Conservation (phyloP, 2,113 vertebrate genomes). For the Gambusia affinis region DNA sequence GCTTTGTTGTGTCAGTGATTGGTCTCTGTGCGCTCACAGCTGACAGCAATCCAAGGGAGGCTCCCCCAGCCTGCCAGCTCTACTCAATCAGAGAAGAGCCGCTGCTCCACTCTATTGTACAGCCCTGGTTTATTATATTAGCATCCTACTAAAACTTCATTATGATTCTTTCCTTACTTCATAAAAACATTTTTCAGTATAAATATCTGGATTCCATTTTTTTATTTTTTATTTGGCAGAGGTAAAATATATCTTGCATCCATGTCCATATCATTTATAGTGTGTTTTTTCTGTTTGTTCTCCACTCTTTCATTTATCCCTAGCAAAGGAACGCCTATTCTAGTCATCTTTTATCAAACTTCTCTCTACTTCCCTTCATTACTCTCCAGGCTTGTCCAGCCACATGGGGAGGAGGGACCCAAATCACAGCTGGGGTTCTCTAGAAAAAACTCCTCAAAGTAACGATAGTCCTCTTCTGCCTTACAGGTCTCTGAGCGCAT, state of each 20-base stretch:
- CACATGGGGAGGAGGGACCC: conserved; percentile 43
- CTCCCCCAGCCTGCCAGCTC: conserved; percentile 83
- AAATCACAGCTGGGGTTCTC: conserved; percentile 68
- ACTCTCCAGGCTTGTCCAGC: conserved; percentile 63
- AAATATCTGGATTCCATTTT: not conserved
- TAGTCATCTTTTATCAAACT: conserved; percentile 25
- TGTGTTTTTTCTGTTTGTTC: conserved; percentile 21
- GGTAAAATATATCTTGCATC: conserved; percentile 1
- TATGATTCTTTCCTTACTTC: conserved; percentile 20
- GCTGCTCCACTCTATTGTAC: conserved; percentile 45
- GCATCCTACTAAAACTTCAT: conserved; percentile 32
- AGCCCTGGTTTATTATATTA: conserved; percentile 17
- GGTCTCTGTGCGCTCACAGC: conserved; percentile 69
- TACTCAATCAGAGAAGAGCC: conserved; percentile 77
- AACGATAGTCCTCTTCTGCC: conserved; percentile 51
- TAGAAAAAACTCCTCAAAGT: conserved; percentile 62
- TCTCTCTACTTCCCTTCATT: conserved; percentile 24
- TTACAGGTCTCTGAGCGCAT: conserved; percentile 19
- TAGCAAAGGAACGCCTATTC: conserved; percentile 50
- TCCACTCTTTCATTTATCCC: conserved; percentile 39
- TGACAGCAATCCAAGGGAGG: conserved; percentile 84
- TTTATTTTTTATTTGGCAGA: conserved; percentile 4
- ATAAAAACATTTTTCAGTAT: not conserved
- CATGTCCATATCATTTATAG: conserved; percentile 19
- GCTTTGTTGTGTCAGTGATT: conserved; percentile 80